Evolutionary conservation across 2,113 vertebrate species (phyloP).

Genomic region (Apteryx mantelli): DNA sequence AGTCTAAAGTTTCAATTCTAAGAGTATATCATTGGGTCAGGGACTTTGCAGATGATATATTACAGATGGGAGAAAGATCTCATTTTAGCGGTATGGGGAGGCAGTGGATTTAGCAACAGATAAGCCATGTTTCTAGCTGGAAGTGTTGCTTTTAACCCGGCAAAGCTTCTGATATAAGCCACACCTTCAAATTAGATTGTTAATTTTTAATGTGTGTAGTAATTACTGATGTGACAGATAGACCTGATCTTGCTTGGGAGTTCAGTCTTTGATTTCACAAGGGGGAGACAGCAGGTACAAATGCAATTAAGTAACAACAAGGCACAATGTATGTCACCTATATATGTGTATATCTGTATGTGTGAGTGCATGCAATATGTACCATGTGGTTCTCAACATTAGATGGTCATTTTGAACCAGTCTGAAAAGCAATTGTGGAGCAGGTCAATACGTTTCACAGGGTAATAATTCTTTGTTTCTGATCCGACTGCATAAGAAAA

Average conservation of each 20-base stretch:
- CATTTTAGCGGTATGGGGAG: not conserved
- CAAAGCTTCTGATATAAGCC: slow-evolving; percentile 3
- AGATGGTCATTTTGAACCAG: not conserved
- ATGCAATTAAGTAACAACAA: not conserved
- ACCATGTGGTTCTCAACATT: not conserved
- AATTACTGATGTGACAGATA: slow-evolving; percentile 41
- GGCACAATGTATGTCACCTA: not conserved
- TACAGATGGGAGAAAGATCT: not conserved
- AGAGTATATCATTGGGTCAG: slow-evolving; percentile 5
- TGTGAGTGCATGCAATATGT: not conserved
- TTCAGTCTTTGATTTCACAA: not conserved
- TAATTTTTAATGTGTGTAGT: slow-evolving; percentile 51
- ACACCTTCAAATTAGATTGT: slow-evolving; percentile 40
- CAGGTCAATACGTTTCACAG: not conserved
- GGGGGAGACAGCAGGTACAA: not conserved
- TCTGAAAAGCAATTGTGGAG: not conserved
- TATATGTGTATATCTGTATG: fast-evolving
- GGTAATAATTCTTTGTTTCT: not conserved
- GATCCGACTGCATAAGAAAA: not conserved
- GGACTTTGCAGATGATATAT: slow-evolving; percentile 18
- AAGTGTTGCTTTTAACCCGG: slow-evolving; percentile 13
- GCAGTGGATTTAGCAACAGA: slow-evolving; percentile 21
- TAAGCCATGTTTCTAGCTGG: not conserved
- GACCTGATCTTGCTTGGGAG: slow-evolving; percentile 27
- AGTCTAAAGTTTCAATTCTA: slow-evolving; percentile 29